These are phyloP conservation scores for Morpho achilles DNA, from an alignment of 2,888 invertebrate genomes.

Conservation along the genomic window DNA sequence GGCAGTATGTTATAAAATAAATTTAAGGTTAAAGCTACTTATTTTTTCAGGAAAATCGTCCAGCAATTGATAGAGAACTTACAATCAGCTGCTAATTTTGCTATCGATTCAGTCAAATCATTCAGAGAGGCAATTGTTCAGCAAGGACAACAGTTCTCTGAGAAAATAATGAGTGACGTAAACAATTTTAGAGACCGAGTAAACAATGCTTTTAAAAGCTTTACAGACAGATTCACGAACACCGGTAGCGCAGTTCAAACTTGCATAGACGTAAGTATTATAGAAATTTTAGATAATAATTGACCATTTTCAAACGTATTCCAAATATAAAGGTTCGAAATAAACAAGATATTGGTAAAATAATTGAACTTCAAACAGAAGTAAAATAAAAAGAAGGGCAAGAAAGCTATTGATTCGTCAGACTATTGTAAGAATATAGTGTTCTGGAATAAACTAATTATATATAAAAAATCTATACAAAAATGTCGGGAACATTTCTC, in stretches of 20 bases:
- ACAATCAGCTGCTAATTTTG: slow-evolving; percentile 45
- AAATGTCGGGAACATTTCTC: too few species aligned
- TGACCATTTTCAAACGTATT: too few species aligned
- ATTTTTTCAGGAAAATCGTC: slow-evolving; percentile 43
- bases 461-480: too few species aligned
- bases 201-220: slow-evolving; percentile 38
- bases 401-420: too few species aligned
- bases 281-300: too few species aligned
- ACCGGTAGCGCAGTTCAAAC: slow-evolving; percentile 42
- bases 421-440: too few species aligned
- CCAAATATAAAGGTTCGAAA: too few species aligned
- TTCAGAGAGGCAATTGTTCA: slow-evolving; percentile 47
- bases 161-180: slow-evolving; percentile 42
- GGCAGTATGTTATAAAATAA: too few species aligned
- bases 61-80: slow-evolving; percentile 47
- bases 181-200: slow-evolving; percentile 44
- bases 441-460: too few species aligned
- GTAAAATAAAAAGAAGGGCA: too few species aligned
- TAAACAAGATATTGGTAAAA: too few species aligned
- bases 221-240: slow-evolving; percentile 43
- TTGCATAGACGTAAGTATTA: slow-evolving; percentile 54
- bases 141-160: slow-evolving; percentile 38
- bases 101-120: slow-evolving; percentile 40
- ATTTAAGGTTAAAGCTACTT: not conserved
- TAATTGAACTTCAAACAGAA: too few species aligned